Percentiles rank a stretch among this genome's conserved stretches.
Evolutionary conservation across 1,140 invertebrate species (phyloP).

Genomic region (Saccostrea echinata): DNA sequence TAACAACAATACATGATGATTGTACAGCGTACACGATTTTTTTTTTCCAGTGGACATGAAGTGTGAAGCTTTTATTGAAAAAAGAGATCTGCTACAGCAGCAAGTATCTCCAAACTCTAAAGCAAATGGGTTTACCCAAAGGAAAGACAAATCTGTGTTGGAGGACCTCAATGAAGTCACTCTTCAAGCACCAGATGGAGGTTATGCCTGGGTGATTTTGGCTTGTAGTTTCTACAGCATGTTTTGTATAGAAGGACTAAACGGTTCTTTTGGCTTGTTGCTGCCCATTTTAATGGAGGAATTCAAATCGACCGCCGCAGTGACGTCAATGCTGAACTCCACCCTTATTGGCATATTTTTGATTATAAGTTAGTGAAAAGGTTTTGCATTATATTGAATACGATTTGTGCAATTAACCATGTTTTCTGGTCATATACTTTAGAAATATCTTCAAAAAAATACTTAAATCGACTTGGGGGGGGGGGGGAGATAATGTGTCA

Average conservation of each 20-base stretch:
- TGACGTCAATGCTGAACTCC: constrained; percentile 50
- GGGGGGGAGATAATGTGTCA: too few species aligned
- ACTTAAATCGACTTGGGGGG: too few species aligned
- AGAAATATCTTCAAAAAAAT: too few species aligned
- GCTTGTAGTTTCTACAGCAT: constrained; percentile 41
- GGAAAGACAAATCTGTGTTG: background rate
- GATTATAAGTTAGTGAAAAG: constrained; percentile 44
- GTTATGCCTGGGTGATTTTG: constrained; percentile 54
- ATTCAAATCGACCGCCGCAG: constrained; percentile 38
- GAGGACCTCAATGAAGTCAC: background rate
- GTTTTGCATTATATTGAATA: constrained; percentile 1
- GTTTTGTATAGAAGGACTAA: constrained; percentile 53
- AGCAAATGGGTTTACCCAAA: background rate
- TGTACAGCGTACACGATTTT: background rate
- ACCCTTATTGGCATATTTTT: constrained; percentile 45
- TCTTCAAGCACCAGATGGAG: constrained; percentile 34
- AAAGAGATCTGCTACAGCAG: background rate
- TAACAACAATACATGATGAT: too few species aligned
- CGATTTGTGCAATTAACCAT: too few species aligned
- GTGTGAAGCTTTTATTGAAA: background rate
- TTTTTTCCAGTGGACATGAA: background rate
- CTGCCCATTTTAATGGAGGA: constrained; percentile 43
- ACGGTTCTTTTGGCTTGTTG: constrained; percentile 49
- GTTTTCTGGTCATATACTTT: too few species aligned
- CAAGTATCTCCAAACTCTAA: background rate